Percentiles rank a stretch among this genome's conserved stretches.
phyloP scores from a whole-genome alignment of 2,888 invertebrate species.

The Folsomia manolachei region DNA sequence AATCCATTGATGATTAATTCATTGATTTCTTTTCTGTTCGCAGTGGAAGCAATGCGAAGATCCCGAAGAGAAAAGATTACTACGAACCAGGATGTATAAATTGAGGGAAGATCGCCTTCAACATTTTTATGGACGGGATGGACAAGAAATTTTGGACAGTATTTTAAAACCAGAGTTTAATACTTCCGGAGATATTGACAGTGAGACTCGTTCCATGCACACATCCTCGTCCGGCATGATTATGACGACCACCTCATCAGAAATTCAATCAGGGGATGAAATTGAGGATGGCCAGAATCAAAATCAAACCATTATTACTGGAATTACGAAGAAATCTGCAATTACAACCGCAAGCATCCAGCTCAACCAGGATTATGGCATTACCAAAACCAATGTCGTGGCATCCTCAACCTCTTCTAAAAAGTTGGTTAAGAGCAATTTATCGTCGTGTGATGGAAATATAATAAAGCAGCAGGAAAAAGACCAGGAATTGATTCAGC shows the following conservation, averaged over 20 bases:
- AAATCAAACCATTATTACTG: neutral
- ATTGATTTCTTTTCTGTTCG: conserved; percentile 49
- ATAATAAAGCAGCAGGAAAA: no score
- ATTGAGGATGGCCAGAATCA: neutral
- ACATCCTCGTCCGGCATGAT: neutral
- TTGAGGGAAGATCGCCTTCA: conserved; percentile 75
- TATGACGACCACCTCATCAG: neutral
- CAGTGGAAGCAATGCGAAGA: conserved; percentile 85
- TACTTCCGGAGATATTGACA: conserved; percentile 8
- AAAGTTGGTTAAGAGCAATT: neutral
- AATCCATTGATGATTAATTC: no score
- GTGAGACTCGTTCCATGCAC: neutral
- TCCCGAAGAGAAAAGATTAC: conserved; percentile 79
- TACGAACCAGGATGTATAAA: conserved; percentile 79
- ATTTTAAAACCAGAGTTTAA: conserved; percentile 41
- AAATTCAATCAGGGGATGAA: conserved; percentile 7
- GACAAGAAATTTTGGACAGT: conserved; percentile 52
- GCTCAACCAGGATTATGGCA: neutral
- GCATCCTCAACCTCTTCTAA: neutral
- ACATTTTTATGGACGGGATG: conserved; percentile 66
- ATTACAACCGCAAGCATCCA: neutral
- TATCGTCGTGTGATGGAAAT: neutral
- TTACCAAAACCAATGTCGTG: neutral
- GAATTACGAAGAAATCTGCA: neutral
- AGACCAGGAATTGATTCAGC: neutral